Evolutionary conservation across 1,140 invertebrate species (phyloP).

Genomic region (Asbolus verrucosus): DNA sequence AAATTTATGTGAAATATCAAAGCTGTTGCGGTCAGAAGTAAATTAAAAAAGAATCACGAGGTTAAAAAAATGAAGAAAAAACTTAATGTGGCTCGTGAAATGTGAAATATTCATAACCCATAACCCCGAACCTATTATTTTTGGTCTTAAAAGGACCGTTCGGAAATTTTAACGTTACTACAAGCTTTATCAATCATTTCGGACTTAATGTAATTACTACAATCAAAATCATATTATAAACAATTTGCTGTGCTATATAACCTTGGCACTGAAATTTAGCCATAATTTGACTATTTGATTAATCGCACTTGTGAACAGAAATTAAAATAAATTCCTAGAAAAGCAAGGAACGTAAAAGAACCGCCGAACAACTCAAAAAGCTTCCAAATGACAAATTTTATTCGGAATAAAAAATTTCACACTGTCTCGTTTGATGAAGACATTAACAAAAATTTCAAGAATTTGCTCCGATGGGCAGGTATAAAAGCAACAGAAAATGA

Average conservation of each 20-base stretch:
- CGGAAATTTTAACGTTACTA: neutral
- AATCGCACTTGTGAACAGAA: too few species aligned
- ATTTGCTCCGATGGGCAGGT: neutral
- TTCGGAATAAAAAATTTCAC: too few species aligned
- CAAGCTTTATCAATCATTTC: conserved; percentile 25
- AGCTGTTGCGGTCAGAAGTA: neutral
- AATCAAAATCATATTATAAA: conserved; percentile 32
- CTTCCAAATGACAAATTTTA: too few species aligned
- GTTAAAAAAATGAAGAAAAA: conserved; percentile 6
- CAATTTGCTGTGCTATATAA: conserved; percentile 4
- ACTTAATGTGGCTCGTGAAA: too few species aligned
- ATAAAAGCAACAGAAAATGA: conserved; percentile 17
- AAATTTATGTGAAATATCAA: conserved; percentile 27
- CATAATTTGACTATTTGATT: too few species aligned
- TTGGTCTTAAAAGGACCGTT: conserved; percentile 10
- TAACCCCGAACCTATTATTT: neutral
- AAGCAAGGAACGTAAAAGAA: too few species aligned
- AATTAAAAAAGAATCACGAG: conserved; percentile 5
- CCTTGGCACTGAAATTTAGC: conserved; percentile 23
- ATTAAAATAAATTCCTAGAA: too few species aligned
- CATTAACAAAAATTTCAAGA: neutral
- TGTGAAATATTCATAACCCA: neutral
- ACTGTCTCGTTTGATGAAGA: neutral
- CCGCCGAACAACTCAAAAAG: too few species aligned
- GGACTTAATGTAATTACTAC: conserved; percentile 12